A percentile compares a stretch with the other conserved stretches of the same genome.
These are phyloP conservation scores for Byasa hedistus DNA, from an alignment of 2,888 invertebrate genomes.

Conservation along the genomic window DNA sequence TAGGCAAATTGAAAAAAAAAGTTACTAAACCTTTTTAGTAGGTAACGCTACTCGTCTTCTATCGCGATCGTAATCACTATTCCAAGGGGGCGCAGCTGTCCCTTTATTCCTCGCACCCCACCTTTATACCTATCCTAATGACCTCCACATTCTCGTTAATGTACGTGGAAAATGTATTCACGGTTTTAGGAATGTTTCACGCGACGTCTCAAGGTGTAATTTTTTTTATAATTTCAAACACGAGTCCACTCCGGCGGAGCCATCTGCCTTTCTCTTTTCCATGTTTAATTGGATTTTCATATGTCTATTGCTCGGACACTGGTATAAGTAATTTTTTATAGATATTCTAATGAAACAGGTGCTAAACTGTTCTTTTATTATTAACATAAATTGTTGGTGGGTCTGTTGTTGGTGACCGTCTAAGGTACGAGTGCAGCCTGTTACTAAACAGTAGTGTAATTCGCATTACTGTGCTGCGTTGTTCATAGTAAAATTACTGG, in stretches of 20 bases:
- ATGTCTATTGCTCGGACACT: neutral
- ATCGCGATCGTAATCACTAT: constrained; percentile 53
- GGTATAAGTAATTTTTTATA: neutral
- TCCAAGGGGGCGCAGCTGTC: constrained; percentile 54
- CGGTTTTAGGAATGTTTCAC: constrained; percentile 19
- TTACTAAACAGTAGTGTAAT: too few species aligned
- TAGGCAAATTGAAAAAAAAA: neutral
- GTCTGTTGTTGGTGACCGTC: too few species aligned
- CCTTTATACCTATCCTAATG: constrained; percentile 45
- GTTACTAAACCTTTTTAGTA: constrained; percentile 13
- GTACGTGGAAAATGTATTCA: constrained; percentile 33
- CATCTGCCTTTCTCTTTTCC: constrained; percentile 17
- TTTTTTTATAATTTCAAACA: constrained; percentile 16
- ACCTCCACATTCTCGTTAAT: constrained; percentile 37
- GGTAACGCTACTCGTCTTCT: constrained; percentile 21
- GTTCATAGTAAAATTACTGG: too few species aligned
- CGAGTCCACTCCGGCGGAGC: constrained; percentile 1
- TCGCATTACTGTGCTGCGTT: too few species aligned
- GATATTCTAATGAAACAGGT: neutral
- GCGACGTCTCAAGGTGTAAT: constrained; percentile 23
- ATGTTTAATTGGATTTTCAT: constrained; percentile 4
- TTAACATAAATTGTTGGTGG: too few species aligned
- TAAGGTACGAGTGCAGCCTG: too few species aligned
- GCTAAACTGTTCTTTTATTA: neutral
- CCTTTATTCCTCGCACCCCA: constrained; percentile 46